Percentiles rank a stretch among this genome's conserved stretches.
Conservation (phyloP, 2,888 invertebrate genomes). For the Lasioglossum vierecki region DNA sequence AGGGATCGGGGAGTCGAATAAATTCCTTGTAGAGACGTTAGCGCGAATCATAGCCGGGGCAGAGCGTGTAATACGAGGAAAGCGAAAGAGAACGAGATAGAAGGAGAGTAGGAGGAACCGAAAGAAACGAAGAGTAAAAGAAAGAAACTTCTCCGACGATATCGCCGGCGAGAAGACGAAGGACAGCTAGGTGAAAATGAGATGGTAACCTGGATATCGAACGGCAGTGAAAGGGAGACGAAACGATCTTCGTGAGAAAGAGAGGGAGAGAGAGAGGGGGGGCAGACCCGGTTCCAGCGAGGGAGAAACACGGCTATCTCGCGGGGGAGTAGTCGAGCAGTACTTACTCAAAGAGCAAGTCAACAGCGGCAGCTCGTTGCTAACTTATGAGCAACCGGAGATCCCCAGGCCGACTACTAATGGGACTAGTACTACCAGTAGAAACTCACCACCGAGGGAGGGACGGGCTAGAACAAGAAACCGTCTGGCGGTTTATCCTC, state of each 20-base stretch:
- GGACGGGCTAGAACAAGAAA: conserved; percentile 39
- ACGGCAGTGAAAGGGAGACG: conserved; percentile 42
- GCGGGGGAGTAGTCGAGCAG: conserved; percentile 70
- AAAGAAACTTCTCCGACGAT: conserved; percentile 16
- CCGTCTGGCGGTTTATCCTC: conserved; percentile 14
- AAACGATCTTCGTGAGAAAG: conserved; percentile 28
- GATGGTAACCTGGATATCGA: conserved; percentile 52
- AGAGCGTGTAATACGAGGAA: not conserved
- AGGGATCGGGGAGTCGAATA: not conserved
- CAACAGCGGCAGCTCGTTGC: conserved; percentile 74
- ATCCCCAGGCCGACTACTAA: conserved; percentile 73
- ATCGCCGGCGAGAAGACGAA: conserved; percentile 37
- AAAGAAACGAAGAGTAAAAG: conserved; percentile 1
- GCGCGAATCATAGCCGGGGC: not conserved
- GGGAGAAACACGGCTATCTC: conserved; percentile 62
- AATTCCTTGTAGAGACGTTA: not conserved
- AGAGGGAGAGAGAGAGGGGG: conserved; percentile 16
- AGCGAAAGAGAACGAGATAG: not conserved
- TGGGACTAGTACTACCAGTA: conserved; percentile 73
- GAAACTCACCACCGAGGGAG: conserved; percentile 57
- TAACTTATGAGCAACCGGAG: conserved; percentile 73
- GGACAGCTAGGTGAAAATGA: conserved; percentile 52
- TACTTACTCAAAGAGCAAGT: conserved; percentile 72
- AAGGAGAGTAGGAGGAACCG: not conserved
- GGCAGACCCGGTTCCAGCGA: not conserved